phyloP scores from a whole-genome alignment of 2,888 invertebrate genomes.

The Hemaris fuciformis region DNA sequence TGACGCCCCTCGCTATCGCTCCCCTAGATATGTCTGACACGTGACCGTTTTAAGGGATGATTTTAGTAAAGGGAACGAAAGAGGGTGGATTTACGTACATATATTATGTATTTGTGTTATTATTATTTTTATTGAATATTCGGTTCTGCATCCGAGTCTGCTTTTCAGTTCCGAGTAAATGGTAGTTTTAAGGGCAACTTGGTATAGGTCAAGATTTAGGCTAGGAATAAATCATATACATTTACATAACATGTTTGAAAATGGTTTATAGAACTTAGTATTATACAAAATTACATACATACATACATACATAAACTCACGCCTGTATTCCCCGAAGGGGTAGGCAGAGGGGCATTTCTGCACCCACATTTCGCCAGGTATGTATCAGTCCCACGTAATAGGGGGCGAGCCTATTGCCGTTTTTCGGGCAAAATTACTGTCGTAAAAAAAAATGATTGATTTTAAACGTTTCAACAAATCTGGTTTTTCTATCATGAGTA shows the following conservation, averaged over 20 bases:
- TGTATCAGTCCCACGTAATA: no score
- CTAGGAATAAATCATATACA: background rate
- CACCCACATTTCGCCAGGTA: no score
- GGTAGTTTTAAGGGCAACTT: background rate
- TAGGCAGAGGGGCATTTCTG: no score
- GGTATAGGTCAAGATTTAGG: background rate
- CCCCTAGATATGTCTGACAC: slow-evolving; percentile 63
- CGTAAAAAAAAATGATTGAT: no score
- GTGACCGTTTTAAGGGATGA: slow-evolving; percentile 62
- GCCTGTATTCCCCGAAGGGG: no score
- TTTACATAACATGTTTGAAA: background rate
- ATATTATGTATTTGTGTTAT: background rate
- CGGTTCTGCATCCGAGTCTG: background rate
- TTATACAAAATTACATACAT: no score
- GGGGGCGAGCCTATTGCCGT: no score
- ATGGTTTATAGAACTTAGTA: no score
- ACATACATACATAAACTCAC: no score
- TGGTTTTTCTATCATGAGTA: no score
- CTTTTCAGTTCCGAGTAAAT: background rate
- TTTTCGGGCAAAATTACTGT: no score
- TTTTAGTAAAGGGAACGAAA: slow-evolving; percentile 30
- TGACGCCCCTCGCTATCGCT: slow-evolving; percentile 62
- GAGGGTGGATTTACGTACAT: slow-evolving; percentile 10
- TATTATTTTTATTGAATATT: background rate
- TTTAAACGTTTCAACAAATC: no score